Evolutionary conservation across 2,888 invertebrate species (phyloP), one percentile per base, ranked within the genome.

Genomic region (Augochlorella aurata): DNA sequence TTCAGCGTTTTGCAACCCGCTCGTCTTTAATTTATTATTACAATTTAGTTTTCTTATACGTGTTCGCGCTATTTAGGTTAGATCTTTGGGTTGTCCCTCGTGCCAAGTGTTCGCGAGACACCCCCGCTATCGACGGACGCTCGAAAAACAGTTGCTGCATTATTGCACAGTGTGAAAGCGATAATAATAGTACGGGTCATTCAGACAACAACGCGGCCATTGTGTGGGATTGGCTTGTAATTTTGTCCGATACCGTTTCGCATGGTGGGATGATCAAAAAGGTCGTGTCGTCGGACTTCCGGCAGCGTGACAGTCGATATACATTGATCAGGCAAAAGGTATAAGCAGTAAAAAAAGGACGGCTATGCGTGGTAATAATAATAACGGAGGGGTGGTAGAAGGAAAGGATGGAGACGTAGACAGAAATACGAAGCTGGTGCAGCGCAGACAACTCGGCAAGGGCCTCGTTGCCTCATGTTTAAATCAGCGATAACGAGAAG

Each of bases 401-500:
- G 71, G 72, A 63, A 81, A 52, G 81, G 79, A 88, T 84, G 85
- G 84, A 82, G 87, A 85, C 81, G 82, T 79, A 87, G 85, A 81
- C 86, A 86, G 87, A 87, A 86, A 90, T 89, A 89, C 88, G 88
- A 89, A 90, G 90, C 89, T 85, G 88, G 89, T 89, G 87, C 89
- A 86, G 89, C 88, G 87, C 84, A 87, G 89, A 87, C 88, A 88
- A 88, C 89, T 87, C 87, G 90, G 90, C 90, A 90, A 91, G 92
- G 90, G 90, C 89, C 90, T 90, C 90, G 91, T 91, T 90, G 92
- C 91, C 93, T 93, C 93, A 93, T 93, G 93, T 93, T 93, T 93
- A 93, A 93, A 93, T 93, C 93, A 93, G 93, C 93, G 93, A 93
- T 93, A 93, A 93, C 93, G 93, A 93, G 93, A 92, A 93, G 92